Evolutionary conservation across 2,113 vertebrate species (phyloP).

Genomic region (Dasyprocta punctata): DNA sequence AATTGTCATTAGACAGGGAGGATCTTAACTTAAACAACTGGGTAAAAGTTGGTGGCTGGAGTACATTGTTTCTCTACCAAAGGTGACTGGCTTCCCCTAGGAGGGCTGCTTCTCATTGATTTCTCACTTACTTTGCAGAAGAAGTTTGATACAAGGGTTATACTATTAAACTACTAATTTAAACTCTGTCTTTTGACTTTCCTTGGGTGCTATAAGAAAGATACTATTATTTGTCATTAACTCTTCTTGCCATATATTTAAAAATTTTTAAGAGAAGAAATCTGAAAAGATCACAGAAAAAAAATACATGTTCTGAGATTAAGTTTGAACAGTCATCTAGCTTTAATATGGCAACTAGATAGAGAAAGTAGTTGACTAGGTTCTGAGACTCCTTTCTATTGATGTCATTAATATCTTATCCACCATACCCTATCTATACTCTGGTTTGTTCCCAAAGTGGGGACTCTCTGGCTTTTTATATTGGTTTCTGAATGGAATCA

Average conservation of each 20-base stretch:
- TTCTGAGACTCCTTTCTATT: not conserved
- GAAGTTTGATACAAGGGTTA: not conserved
- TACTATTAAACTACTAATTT: conserved; percentile 1
- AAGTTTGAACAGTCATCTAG: not conserved
- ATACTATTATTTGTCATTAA: not conserved
- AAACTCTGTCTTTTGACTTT: not conserved
- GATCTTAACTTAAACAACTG: conserved; percentile 69
- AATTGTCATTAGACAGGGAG: conserved; percentile 53
- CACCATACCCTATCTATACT: fast-evolving
- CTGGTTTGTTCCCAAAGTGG: not conserved
- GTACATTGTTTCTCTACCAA: conserved; percentile 57
- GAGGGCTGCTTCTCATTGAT: conserved; percentile 69
- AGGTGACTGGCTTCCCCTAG: conserved; percentile 73
- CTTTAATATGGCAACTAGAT: not conserved
- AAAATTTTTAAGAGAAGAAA: not conserved
- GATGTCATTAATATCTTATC: not conserved
- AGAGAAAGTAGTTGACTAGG: not conserved
- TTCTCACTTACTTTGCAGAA: conserved; percentile 74
- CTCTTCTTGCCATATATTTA: not conserved
- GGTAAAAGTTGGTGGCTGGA: conserved; percentile 49
- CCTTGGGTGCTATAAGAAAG: not conserved
- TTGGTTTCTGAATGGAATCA: not conserved
- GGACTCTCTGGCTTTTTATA: not conserved
- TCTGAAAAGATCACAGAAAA: not conserved
- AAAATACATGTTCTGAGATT: not conserved